phyloP scores from a whole-genome alignment of 2,888 invertebrate species.

The Idaea biselata region DNA sequence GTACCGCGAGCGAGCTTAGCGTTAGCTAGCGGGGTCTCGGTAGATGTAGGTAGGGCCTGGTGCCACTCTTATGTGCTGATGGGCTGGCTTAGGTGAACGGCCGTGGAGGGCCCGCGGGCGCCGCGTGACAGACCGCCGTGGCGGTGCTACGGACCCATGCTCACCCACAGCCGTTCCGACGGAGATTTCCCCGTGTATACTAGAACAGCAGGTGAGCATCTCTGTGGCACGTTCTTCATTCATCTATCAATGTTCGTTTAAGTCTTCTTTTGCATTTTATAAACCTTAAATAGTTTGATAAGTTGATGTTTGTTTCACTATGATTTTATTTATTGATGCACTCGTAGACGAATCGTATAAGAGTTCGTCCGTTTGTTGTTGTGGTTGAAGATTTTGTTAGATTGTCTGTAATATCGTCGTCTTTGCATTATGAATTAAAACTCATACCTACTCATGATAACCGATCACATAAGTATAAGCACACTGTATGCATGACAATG shows the following conservation, averaged over 20 bases:
- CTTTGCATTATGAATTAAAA: background rate
- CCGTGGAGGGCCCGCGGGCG: slow-evolving; percentile 78
- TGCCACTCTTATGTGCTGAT: slow-evolving; percentile 63
- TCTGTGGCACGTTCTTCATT: background rate
- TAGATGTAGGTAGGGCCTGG: slow-evolving; percentile 52
- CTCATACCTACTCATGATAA: background rate
- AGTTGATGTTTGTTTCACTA: too few species aligned
- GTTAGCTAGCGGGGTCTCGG: slow-evolving; percentile 46
- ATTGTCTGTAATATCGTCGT: background rate
- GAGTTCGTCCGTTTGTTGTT: background rate
- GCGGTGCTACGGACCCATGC: slow-evolving; percentile 86
- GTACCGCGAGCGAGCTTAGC: slow-evolving; percentile 39
- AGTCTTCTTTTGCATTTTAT: slow-evolving; percentile 1
- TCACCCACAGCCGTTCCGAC: slow-evolving; percentile 92
- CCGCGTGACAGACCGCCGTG: slow-evolving; percentile 77
- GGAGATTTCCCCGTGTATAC: slow-evolving; percentile 91
- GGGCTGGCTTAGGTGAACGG: slow-evolving; percentile 68
- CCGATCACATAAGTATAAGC: slow-evolving; percentile 1
- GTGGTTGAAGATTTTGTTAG: background rate
- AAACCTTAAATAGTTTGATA: background rate
- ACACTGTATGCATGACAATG: slow-evolving; percentile 14
- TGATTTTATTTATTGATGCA: background rate
- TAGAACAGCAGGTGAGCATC: slow-evolving; percentile 81
- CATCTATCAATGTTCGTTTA: background rate
- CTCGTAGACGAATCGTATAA: background rate